Percentiles rank a stretch among this genome's conserved stretches.
These are phyloP conservation scores for Drosophila auraria DNA, from an alignment of 1,140 invertebrate genomes.

Conservation along the genomic window DNA sequence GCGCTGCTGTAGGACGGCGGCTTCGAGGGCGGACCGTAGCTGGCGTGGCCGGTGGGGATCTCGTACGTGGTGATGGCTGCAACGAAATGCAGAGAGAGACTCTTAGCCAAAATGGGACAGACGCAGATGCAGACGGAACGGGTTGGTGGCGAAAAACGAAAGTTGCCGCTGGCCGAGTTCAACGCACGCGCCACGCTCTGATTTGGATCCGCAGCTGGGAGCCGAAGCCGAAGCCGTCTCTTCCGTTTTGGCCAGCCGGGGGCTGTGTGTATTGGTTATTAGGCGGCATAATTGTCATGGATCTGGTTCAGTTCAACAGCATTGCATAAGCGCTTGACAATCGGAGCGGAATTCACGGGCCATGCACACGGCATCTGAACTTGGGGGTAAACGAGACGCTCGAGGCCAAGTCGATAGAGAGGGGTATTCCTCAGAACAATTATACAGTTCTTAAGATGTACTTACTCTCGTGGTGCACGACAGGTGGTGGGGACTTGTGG, in stretches of 20 bases:
- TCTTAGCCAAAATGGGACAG: conserved; percentile 60
- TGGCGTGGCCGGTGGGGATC: conserved; percentile 76
- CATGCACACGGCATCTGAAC: conserved; percentile 3
- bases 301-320: conserved; percentile 44
- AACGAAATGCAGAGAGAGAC: conserved; percentile 37
- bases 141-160: conserved; percentile 71
- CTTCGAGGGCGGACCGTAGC: conserved; percentile 82
- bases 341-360: conserved; percentile 29
- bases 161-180: conserved; percentile 67
- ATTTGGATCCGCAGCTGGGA: conserved; percentile 39
- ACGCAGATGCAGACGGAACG: conserved; percentile 49
- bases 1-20: conserved; percentile 79
- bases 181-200: conserved; percentile 53
- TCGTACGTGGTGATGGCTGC: conserved; percentile 83
- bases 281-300: conserved; percentile 67
- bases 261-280: conserved; percentile 46
- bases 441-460: conserved; percentile 24
- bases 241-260: conserved; percentile 65
- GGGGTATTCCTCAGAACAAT: too few species aligned
- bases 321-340: conserved; percentile 46
- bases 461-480: conserved; percentile 81
- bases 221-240: conserved; percentile 48
- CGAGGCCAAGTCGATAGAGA: not conserved
- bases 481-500: conserved; percentile 60
- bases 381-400: conserved; percentile 24